Base-by-base conservation (phyloP, 2,113 vertebrate species). In the Petrocephalus microphthalmus region DNA sequence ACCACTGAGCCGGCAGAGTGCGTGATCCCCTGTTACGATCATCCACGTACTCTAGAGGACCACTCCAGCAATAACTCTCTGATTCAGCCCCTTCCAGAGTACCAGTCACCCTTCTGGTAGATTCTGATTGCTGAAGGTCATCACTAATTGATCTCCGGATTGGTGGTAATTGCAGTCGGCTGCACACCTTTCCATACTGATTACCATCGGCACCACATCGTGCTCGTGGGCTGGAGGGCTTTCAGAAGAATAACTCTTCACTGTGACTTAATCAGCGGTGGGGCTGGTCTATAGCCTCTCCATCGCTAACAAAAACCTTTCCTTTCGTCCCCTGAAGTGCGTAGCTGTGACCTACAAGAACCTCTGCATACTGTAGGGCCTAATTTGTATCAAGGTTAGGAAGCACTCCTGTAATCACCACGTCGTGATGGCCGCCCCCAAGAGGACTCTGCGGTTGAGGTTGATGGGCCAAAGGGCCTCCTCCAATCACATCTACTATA, bases 121-220 rank as follows among this genome's bases (percentile, higher is more conserved):
- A n/a, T 60, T 49, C 71, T 91, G 90, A 92, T 91, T 92, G 89
- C 90, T 86, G 67, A 91, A 92, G 91, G 91, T 92, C 85, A 54
- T 82, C 56, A 87, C 88, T 88, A 89, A 91, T 88, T 89, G 67
- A 89, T 91, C 87, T 88, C 89, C 57, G 87, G 81, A 89, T 90
- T 88, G 88, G 85, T 47, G 51, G 84, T 91, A 92, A 92, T 92
- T 92, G 89, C 82, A 5, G 47, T 84, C 78, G 88, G 37, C 87
- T 85, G 88, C 86, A 87, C 89, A 90, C 84, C 85, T 84, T 90
- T 86, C 90, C 57, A 86, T 90, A 89, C 86, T 91, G 90, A 93
- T 91, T 91, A 86, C 87, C 45, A 81, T 87, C 19, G 33, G 71
- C 60, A 51, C n/a, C 67, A 54, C 88, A 88, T 85, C 53, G 33